Percentiles rank a stretch among this genome's conserved stretches.
phyloP scores from a whole-genome alignment of 2,113 vertebrate species.

The Vulpes lagopus region DNA sequence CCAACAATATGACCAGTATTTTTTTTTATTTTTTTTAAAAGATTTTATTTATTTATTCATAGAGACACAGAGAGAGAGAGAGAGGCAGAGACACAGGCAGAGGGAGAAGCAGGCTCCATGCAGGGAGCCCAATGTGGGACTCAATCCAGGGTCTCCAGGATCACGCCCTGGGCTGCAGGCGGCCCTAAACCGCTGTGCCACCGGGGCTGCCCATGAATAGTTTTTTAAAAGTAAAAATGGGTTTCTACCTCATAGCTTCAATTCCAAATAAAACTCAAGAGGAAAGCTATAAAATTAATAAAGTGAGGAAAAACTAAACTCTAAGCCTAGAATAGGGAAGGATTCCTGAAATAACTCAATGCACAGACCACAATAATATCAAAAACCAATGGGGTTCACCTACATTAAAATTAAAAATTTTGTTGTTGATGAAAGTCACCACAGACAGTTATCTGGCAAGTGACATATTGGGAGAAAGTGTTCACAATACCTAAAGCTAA shows the following conservation, averaged over 20 bases:
- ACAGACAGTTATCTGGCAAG: neutral
- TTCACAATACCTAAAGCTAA: neutral
- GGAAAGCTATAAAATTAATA: conserved; percentile 32
- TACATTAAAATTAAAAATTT: conserved; percentile 47
- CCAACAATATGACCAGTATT: neutral
- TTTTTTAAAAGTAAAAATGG: neutral
- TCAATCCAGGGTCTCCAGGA: too few relatives aligned
- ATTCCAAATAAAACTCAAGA: conserved; percentile 16
- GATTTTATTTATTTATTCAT: too few relatives aligned
- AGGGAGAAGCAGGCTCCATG: too few relatives aligned
- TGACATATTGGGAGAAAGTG: neutral
- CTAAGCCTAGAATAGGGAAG: neutral
- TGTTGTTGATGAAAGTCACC: neutral
- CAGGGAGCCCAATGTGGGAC: too few relatives aligned
- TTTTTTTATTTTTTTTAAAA: too few relatives aligned
- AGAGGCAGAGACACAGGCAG: too few relatives aligned
- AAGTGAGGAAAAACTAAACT: neutral
- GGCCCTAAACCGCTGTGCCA: too few relatives aligned
- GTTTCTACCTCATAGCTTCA: neutral
- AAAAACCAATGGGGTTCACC: neutral
- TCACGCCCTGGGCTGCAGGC: too few relatives aligned
- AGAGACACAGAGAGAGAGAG: too few relatives aligned
- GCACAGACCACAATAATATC: neutral
- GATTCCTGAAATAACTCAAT: conserved; percentile 9
- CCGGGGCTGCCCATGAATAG: neutral